Evolutionary conservation across 2,888 invertebrate genomes (phyloP).

Genomic region (Mesochorus sp.): DNA sequence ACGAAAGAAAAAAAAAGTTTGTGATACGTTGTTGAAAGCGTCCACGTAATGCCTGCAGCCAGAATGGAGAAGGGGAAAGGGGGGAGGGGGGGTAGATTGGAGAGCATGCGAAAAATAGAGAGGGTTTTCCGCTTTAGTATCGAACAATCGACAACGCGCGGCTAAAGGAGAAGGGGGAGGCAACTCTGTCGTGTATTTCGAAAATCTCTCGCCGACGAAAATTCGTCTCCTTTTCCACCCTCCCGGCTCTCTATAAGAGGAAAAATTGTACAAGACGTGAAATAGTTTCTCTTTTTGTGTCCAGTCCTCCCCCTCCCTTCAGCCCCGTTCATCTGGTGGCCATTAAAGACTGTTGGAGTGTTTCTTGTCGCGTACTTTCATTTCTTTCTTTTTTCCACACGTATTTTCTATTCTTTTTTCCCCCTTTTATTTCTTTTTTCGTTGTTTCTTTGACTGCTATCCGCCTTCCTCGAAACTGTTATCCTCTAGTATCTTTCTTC

Average conservation of each 20-base stretch:
- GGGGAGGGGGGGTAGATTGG: not conserved
- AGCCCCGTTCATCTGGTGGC: constrained; percentile 27
- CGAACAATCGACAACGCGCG: not conserved
- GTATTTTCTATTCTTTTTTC: not conserved
- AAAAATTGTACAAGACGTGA: constrained; percentile 35
- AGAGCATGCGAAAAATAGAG: not conserved
- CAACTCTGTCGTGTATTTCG: not conserved
- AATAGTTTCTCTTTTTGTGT: constrained; percentile 17
- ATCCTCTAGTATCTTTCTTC: not conserved
- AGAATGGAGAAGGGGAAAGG: constrained; percentile 8
- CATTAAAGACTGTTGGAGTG: constrained; percentile 51
- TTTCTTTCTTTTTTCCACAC: constrained; percentile 38
- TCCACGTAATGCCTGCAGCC: constrained; percentile 53
- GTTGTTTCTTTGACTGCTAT: not conserved
- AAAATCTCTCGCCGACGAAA: constrained; percentile 30
- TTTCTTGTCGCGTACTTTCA: constrained; percentile 28
- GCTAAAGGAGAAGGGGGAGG: not conserved
- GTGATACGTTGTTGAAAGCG: constrained; percentile 17
- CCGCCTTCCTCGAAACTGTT: not conserved
- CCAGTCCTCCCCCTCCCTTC: not conserved
- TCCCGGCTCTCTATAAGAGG: not conserved
- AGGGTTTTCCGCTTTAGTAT: constrained; percentile 45
- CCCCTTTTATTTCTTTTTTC: not conserved
- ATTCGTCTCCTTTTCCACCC: constrained; percentile 4
- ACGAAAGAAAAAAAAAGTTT: constrained; percentile 33